Conservation (phyloP, 2,113 vertebrate species). For the Bufo bufo region DNA sequence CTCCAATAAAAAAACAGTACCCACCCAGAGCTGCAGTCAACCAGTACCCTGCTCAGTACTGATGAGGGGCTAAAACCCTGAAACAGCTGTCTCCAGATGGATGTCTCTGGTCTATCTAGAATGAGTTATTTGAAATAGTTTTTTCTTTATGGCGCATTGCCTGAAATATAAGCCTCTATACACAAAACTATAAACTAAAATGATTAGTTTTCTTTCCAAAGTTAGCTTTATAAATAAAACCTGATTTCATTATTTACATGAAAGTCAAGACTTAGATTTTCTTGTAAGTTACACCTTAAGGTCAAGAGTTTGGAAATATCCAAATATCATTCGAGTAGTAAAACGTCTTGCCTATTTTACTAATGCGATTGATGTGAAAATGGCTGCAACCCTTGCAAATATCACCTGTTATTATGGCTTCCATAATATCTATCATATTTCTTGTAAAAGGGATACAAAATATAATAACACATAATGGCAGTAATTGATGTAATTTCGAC, state of each 20-base stretch:
- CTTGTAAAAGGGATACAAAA: constrained; percentile 19
- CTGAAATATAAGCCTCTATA: too few relatives aligned
- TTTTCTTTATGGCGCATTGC: too few relatives aligned
- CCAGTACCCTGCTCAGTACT: too few relatives aligned
- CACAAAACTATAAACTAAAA: background rate
- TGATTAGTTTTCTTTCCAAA: background rate
- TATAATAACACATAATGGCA: constrained; percentile 36
- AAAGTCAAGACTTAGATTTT: background rate
- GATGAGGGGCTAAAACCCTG: too few relatives aligned
- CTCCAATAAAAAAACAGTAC: too few relatives aligned
- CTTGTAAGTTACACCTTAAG: background rate
- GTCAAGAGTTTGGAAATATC: background rate
- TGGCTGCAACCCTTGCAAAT: background rate
- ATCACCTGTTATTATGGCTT: background rate
- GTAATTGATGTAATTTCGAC: constrained; percentile 38
- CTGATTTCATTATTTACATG: background rate
- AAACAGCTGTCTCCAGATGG: too few relatives aligned
- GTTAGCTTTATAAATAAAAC: background rate
- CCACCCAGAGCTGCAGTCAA: too few relatives aligned
- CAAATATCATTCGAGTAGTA: background rate
- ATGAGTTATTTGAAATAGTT: too few relatives aligned
- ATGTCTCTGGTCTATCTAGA: too few relatives aligned
- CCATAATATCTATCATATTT: constrained; percentile 32
- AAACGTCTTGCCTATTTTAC: background rate
- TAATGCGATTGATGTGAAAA: background rate